Evolutionary conservation across 2,113 vertebrate species (phyloP).

Genomic region (Upupa epops): DNA sequence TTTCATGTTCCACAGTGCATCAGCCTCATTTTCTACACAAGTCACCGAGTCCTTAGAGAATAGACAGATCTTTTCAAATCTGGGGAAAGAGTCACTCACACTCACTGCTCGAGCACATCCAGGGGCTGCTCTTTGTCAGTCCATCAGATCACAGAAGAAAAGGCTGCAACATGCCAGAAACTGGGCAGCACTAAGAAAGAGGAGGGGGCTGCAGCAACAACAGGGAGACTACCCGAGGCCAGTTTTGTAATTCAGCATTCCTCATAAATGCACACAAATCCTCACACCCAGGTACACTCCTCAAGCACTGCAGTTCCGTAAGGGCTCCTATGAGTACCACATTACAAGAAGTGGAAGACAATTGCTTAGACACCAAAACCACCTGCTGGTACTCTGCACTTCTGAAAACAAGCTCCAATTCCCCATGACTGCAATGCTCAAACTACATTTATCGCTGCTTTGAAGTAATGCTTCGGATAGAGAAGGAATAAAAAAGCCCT

Average conservation of each 20-base stretch:
- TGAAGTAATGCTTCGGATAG: not conserved
- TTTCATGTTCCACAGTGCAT: not conserved
- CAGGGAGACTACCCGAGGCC: not conserved
- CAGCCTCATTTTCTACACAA: not conserved
- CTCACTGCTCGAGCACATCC: not conserved
- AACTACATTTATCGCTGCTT: not conserved
- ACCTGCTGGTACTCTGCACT: not conserved
- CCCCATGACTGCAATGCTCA: not conserved
- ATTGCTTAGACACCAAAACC: not conserved
- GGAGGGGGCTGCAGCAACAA: not conserved
- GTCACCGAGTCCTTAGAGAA: not conserved
- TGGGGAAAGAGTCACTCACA: not conserved
- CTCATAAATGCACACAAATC: not conserved
- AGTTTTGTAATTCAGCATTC: not conserved
- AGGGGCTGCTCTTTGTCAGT: not conserved
- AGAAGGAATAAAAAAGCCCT: not conserved
- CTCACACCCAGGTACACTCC: not conserved
- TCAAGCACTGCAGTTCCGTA: fast-evolving
- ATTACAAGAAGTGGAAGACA: not conserved
- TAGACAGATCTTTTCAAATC: not conserved
- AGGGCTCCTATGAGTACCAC: not conserved
- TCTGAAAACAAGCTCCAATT: not conserved
- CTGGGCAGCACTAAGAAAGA: not conserved
- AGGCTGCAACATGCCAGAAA: not conserved
- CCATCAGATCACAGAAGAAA: not conserved